phyloP scores from a whole-genome alignment of 2,113 vertebrate genomes.

The Polypterus senegalus region DNA sequence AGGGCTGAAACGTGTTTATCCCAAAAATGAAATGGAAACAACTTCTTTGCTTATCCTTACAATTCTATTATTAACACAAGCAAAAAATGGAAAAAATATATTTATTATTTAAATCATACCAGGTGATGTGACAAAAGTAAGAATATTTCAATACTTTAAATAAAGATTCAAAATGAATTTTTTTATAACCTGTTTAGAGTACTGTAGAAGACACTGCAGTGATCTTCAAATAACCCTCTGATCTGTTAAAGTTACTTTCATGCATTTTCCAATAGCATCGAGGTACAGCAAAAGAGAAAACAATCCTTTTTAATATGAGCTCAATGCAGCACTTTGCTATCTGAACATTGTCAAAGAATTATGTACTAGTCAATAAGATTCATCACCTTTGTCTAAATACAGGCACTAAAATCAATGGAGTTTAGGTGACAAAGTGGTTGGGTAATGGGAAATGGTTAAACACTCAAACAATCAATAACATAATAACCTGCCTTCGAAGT shows the following conservation, averaged over 20 bases:
- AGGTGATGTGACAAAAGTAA: not conserved
- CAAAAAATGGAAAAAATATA: too few relatives aligned
- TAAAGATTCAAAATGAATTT: not conserved
- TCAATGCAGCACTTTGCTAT: conserved; percentile 23
- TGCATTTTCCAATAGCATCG: conserved; percentile 6
- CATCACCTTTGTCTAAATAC: conserved; percentile 28
- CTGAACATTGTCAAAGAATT: conserved; percentile 16
- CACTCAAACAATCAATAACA: conserved; percentile 40
- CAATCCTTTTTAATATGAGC: conserved; percentile 22
- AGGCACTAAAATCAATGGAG: conserved; percentile 36
- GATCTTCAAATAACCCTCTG: not conserved
- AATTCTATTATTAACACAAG: too few relatives aligned
- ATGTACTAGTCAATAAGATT: conserved; percentile 26
- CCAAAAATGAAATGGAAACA: too few relatives aligned
- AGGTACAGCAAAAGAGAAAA: conserved; percentile 20
- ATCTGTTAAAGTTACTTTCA: not conserved
- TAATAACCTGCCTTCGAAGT: conserved; percentile 36
- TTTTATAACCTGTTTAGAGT: not conserved
- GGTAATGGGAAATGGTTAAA: conserved; percentile 33
- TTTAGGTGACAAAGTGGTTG: conserved; percentile 35
- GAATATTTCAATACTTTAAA: not conserved
- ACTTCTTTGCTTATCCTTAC: too few relatives aligned
- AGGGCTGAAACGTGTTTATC: too few relatives aligned
- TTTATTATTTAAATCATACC: too few relatives aligned
- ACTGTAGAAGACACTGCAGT: not conserved